Percentiles rank a stretch among this genome's conserved stretches.
phyloP scores from a whole-genome alignment of 2,113 vertebrate genomes.

The Phylloscopus trochilus region DNA sequence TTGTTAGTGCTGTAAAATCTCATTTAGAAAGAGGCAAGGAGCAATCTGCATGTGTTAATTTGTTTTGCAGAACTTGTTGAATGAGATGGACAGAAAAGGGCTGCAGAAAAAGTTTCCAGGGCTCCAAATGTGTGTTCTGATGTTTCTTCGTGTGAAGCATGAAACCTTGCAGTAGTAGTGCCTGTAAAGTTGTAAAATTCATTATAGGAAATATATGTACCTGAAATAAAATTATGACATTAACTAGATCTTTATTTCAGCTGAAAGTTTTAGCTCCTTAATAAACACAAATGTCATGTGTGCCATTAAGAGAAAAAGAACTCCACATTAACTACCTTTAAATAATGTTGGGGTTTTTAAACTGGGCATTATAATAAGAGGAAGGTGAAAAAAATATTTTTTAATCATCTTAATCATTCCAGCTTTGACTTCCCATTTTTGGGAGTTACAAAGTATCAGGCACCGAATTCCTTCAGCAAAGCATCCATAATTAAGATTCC shows the following conservation, averaged over 20 bases:
- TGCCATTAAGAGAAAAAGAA: background rate
- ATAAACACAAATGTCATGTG: background rate
- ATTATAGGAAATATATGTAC: background rate
- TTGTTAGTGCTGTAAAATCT: background rate
- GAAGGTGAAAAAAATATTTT: background rate
- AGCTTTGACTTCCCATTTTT: background rate
- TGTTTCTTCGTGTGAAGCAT: background rate
- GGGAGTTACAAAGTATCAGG: background rate
- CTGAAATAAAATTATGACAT: background rate
- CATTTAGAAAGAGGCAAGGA: background rate
- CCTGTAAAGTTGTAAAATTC: background rate
- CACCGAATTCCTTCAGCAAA: background rate
- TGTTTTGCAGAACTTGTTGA: background rate
- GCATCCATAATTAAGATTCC: accelerated
- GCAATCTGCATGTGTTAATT: background rate
- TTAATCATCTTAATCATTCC: background rate
- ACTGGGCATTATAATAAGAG: background rate
- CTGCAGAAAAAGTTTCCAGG: background rate
- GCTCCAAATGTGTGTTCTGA: background rate
- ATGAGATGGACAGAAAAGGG: background rate
- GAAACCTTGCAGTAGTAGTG: background rate
- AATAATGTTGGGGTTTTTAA: background rate
- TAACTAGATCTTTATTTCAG: background rate
- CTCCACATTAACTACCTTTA: background rate
- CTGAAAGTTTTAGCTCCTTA: background rate